Evolutionary conservation across 2,888 invertebrate species (phyloP).

Genomic region (Piscicola geometra): DNA sequence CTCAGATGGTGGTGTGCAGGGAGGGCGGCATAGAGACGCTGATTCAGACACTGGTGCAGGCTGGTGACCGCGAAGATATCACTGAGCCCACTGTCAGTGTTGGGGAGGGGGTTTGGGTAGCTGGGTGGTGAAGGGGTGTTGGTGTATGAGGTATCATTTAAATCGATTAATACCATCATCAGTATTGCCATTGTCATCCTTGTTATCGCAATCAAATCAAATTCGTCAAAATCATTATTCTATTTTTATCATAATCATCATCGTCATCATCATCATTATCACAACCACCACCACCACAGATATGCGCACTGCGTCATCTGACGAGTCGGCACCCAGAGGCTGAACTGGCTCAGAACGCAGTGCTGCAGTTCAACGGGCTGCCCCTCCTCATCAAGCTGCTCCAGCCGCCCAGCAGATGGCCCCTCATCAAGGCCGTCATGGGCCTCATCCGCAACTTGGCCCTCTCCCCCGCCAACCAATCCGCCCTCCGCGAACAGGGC

Average conservation of each 20-base stretch:
- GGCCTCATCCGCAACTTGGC: constrained; percentile 95
- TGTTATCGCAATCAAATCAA: background rate
- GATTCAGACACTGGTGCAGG: constrained; percentile 71
- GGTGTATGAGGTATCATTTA: too few relatives aligned
- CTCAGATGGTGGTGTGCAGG: constrained; percentile 71
- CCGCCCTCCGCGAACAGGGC: constrained; percentile 85
- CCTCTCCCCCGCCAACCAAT: constrained; percentile 88
- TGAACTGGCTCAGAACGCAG: constrained; percentile 95
- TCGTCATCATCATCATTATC: background rate
- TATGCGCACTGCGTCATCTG: constrained; percentile 93
- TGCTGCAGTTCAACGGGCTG: constrained; percentile 78
- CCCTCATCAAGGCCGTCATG: constrained; percentile 81
- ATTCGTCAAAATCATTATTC: background rate
- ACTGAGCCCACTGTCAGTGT: constrained; percentile 83
- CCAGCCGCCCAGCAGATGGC: constrained; percentile 95
- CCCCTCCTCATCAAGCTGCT: constrained; percentile 86
- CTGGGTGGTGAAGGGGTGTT: too few relatives aligned
- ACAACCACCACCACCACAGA: constrained; percentile 46
- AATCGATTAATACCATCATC: background rate
- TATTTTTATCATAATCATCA: background rate
- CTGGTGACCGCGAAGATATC: constrained; percentile 87
- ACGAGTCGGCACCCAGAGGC: constrained; percentile 93
- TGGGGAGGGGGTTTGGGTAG: too few relatives aligned
- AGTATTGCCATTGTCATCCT: background rate
- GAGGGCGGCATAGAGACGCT: constrained; percentile 94